These are phyloP conservation scores for Drosophila elegans DNA, from an alignment of 1,140 invertebrate species.

Conservation along the genomic window DNA sequence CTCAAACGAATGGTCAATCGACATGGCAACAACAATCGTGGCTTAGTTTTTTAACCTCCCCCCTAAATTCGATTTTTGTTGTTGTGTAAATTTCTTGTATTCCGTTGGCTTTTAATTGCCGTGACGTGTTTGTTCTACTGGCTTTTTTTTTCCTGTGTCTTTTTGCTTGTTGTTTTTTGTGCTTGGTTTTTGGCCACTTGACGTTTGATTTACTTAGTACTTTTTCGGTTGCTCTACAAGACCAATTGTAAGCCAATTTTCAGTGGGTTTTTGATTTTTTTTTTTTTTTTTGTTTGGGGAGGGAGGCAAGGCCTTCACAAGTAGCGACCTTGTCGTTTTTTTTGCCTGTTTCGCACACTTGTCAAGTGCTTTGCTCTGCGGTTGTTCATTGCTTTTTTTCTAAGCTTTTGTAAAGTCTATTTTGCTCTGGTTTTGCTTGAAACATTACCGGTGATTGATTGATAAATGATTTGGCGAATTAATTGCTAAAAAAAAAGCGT, in stretches of 20 bases:
- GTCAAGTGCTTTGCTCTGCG: slow-evolving; percentile 31
- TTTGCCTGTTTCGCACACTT: slow-evolving; percentile 64
- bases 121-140: slow-evolving; percentile 71
- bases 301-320: slow-evolving; percentile 17
- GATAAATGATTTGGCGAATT: slow-evolving; percentile 77
- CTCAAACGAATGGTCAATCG: slow-evolving; percentile 48
- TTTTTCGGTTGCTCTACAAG: slow-evolving; percentile 45
- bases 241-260: slow-evolving; percentile 83
- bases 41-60: slow-evolving; percentile 21
- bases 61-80: slow-evolving; percentile 9
- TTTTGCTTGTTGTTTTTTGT: slow-evolving; percentile 16
- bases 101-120: slow-evolving; percentile 73
- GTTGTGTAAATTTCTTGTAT: slow-evolving; percentile 42
- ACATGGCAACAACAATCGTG: slow-evolving; percentile 38
- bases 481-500: slow-evolving; percentile 54
- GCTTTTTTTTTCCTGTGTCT: slow-evolving; percentile 15
- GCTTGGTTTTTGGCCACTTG: slow-evolving; percentile 59
- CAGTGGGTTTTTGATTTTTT: slow-evolving; percentile 21
- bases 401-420: slow-evolving; percentile 14
- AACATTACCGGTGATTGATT: slow-evolving; percentile 75
- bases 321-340: slow-evolving; percentile 57
- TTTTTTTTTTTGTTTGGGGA: neutral
- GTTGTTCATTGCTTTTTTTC: slow-evolving; percentile 42
- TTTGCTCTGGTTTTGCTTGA: slow-evolving; percentile 38
- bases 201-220: slow-evolving; percentile 57